These are phyloP conservation scores for Maconellicoccus hirsutus DNA, from an alignment of 1,140 invertebrate genomes.

Conservation along the genomic window DNA sequence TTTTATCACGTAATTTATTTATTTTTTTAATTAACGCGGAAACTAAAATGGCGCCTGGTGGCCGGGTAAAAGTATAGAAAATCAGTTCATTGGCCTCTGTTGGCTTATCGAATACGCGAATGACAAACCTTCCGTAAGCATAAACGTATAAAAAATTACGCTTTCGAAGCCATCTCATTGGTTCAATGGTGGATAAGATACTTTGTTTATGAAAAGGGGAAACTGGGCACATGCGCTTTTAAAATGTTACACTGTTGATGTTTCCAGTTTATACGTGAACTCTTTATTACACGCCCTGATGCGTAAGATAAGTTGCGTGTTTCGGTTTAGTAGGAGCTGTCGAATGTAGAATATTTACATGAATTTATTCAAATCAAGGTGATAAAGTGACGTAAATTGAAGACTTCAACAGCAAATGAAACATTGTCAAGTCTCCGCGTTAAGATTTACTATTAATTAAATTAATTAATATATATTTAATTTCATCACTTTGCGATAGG, in stretches of 20 bases:
- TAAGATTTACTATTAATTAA: no score
- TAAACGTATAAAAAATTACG: background rate
- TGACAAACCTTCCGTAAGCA: background rate
- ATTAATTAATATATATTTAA: no score
- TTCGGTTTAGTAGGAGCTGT: background rate
- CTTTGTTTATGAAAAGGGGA: background rate
- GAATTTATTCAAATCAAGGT: no score
- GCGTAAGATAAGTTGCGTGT: background rate
- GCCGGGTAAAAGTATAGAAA: no score
- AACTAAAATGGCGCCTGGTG: no score
- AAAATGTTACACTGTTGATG: constrained; percentile 1
- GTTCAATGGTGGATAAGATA: background rate
- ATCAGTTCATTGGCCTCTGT: background rate
- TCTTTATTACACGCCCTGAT: background rate
- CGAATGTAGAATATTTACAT: background rate
- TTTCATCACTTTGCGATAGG: no score
- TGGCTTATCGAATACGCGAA: background rate
- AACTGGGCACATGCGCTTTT: background rate
- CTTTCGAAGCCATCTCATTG: background rate
- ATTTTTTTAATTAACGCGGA: no score
- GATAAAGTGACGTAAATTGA: no score
- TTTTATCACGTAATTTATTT: no score
- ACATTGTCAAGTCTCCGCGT: no score
- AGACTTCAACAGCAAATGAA: no score
- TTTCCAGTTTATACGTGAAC: background rate